Percentiles rank a stretch among this genome's conserved stretches.
Evolutionary conservation across 2,113 vertebrate species (phyloP).

Genomic region (Grus americana): DNA sequence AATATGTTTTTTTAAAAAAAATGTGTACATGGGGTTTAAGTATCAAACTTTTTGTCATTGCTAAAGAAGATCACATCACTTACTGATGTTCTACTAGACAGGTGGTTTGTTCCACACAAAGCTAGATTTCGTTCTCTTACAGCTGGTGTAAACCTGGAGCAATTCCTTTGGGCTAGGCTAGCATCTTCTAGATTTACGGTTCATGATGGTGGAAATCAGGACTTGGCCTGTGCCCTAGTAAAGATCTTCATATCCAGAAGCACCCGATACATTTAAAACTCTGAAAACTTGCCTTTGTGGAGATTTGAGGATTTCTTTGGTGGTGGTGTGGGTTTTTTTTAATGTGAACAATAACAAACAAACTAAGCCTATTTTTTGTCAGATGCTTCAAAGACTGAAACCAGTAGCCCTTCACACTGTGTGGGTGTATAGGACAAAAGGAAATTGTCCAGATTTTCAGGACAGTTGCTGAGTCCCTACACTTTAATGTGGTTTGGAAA

Average conservation of each 20-base stretch:
- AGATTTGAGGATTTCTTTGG: neutral
- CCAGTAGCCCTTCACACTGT: neutral
- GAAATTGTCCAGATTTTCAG: slow-evolving; percentile 52
- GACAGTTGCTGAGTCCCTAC: neutral
- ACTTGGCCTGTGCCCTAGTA: neutral
- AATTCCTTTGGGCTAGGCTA: neutral
- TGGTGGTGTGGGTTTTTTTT: neutral
- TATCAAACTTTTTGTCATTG: neutral
- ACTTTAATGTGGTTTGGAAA: slow-evolving; percentile 45
- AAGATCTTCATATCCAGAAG: neutral
- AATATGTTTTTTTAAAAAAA: neutral
- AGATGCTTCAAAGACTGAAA: neutral
- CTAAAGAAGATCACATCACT: neutral
- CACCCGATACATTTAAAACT: neutral
- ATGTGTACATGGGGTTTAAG: neutral
- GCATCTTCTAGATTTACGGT: neutral
- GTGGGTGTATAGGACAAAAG: neutral
- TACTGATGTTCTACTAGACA: neutral
- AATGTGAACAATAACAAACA: neutral
- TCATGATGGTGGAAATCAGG: neutral
- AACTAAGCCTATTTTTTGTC: neutral
- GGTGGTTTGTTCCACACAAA: neutral
- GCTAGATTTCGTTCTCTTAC: neutral
- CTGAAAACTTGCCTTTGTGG: neutral
- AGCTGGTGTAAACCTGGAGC: neutral